Evolutionary conservation across 2,113 vertebrate species (phyloP).

Genomic region (Microcebus tavaratra): DNA sequence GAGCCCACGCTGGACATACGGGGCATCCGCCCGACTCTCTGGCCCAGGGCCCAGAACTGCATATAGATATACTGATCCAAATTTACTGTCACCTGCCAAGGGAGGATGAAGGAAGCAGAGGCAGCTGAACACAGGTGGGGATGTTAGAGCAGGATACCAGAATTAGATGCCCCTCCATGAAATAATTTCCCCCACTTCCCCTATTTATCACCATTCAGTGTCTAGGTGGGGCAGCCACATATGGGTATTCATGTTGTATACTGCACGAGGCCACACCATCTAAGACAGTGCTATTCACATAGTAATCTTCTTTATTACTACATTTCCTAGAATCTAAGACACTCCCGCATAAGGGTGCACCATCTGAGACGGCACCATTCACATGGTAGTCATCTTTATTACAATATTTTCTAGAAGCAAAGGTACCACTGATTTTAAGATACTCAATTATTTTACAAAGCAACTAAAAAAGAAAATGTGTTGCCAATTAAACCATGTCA

Average conservation of each 20-base stretch:
- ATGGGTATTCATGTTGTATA: background rate
- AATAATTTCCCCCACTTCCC: background rate
- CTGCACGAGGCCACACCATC: background rate
- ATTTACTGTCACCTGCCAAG: constrained; percentile 79
- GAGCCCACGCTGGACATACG: constrained; percentile 70
- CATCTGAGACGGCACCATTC: background rate
- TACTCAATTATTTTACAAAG: background rate
- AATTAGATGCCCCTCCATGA: background rate
- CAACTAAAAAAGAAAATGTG: background rate
- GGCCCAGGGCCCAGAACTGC: constrained; percentile 84
- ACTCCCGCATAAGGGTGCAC: background rate
- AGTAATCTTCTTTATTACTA: background rate
- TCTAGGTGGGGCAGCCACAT: background rate
- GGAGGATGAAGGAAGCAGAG: background rate
- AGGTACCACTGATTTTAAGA: background rate
- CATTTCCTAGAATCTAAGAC: background rate
- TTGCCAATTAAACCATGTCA: background rate
- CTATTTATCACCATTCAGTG: background rate
- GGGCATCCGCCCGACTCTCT: constrained; percentile 77
- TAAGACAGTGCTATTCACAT: background rate
- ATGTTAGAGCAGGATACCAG: too few species aligned
- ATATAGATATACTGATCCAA: constrained; percentile 84
- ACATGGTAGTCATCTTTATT: background rate
- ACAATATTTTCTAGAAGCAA: background rate
- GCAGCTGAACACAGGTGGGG: background rate